Evolutionary conservation across 2,113 vertebrate species (phyloP), one percentile per base, ranked within the genome.

Genomic region (Otus sunia): DNA sequence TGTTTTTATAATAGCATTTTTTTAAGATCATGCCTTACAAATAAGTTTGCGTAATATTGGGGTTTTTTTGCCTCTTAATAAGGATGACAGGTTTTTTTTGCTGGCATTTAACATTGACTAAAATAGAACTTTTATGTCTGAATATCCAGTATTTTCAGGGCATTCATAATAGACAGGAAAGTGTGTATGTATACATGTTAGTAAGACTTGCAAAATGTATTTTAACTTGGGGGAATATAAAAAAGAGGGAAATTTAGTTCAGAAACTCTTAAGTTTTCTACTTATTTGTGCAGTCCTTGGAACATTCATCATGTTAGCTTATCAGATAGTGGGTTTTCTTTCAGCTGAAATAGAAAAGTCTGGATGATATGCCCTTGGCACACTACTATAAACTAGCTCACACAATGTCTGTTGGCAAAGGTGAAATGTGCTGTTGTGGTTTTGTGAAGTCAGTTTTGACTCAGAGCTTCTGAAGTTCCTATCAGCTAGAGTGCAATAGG

Each of bases 271-370:
- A 39, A 34, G 21, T 77, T 93, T 94, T 91, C 53, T 92, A 41
- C 58, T 83, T 72, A 85, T 25, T 37, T 78, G 59, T 68, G 76
- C 73, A 80, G 85, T 72, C 71, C 68, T 50, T 82, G 86, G 86
- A 94, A 88, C 90, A 94, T 96, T 85, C 90, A 96, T 96, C 92
- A 83, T 71, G 52, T 84, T 94, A 88, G 93, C 69, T 98, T 97
- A 96, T 97, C 97, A 92, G 96, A 92, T 79, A 62, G 62, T 37
- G 39, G 50, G 11, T 29, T 73, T 94, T 88, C 75, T 93, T 88
- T 80, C 92, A 93, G 74, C 95, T 86, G 81, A 96, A 96, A 97
- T 92, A 96, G 96, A 95, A 93, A 94, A 97, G 94, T 90, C 58
- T 95, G 77, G 69, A 66, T 90, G 91, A 91, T 26, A 5, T 47